Conservation (phyloP, 2,888 invertebrate species). For the Patella pellucida region DNA sequence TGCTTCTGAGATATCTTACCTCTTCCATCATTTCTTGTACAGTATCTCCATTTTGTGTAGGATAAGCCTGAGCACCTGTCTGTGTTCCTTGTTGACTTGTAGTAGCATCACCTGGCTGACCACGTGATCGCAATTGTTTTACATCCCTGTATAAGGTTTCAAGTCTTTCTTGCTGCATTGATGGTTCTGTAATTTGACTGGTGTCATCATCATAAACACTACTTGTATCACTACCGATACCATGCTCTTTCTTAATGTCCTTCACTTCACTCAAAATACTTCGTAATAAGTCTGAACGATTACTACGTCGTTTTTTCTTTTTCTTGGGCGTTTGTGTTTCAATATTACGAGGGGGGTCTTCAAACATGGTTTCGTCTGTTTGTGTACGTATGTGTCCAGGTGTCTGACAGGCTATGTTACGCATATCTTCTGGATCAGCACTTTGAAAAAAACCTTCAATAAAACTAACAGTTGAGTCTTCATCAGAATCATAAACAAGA, state of each 20-base stretch:
- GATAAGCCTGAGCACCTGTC: slow-evolving; percentile 51
- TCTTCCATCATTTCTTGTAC: slow-evolving; percentile 55
- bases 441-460: slow-evolving; percentile 51
- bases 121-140: slow-evolving; percentile 47
- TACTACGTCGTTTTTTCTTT: slow-evolving; percentile 50
- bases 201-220: slow-evolving; percentile 44
- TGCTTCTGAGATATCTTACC: slow-evolving; percentile 49
- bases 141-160: slow-evolving; percentile 54
- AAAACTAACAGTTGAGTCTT: slow-evolving; percentile 52
- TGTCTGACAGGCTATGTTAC: slow-evolving; percentile 57
- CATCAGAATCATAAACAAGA: slow-evolving; percentile 56
- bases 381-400: slow-evolving; percentile 60
- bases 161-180: slow-evolving; percentile 52
- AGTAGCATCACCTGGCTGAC: slow-evolving; percentile 46
- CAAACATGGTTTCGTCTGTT: slow-evolving; percentile 39
- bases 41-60: slow-evolving; percentile 48
- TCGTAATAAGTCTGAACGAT: slow-evolving; percentile 51
- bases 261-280: slow-evolving; percentile 61
- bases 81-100: slow-evolving; percentile 59
- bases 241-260: slow-evolving; percentile 56
- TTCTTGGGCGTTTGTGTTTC: slow-evolving; percentile 54
- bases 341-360: slow-evolving; percentile 41
- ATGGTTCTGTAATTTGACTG: slow-evolving; percentile 49
- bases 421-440: slow-evolving; percentile 53
- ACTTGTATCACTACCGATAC: slow-evolving; percentile 45